Evolutionary conservation across 2,797 vertebrate genomes (phyloP).

Genomic region (Sphenodon punctatus): DNA sequence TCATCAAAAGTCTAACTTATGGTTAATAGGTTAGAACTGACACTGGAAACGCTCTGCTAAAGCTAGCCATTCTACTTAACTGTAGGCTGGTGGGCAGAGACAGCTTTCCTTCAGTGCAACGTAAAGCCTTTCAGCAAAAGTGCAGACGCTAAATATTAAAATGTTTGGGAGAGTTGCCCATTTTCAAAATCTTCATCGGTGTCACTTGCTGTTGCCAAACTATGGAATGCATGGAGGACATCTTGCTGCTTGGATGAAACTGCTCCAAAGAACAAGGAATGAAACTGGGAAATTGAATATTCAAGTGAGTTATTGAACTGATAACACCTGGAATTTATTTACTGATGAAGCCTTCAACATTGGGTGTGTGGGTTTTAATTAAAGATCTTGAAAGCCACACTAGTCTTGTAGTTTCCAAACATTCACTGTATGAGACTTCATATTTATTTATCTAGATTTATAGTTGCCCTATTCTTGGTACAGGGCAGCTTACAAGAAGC

Average conservation of each 20-base stretch:
- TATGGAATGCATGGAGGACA: constrained; percentile 33
- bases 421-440: too few species aligned
- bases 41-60: not conserved
- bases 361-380: too few species aligned
- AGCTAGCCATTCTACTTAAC: not conserved
- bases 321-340: not conserved
- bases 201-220: constrained; percentile 83
- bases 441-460: too few species aligned
- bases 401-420: too few species aligned
- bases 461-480: too few species aligned
- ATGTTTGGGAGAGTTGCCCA: not conserved
- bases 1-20: not conserved
- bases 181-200: constrained; percentile 71
- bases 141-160: rapidly evolving
- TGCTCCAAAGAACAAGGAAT: constrained; percentile 87
- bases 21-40: not conserved
- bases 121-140: not conserved
- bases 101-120: rapidly evolving
- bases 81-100: rapidly evolving
- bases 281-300: constrained; percentile 73
- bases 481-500: too few species aligned
- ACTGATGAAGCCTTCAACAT: not conserved
- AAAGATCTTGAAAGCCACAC: not conserved
- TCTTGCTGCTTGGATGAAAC: constrained; percentile 68
- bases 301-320: constrained; percentile 3